phyloP scores from a whole-genome alignment of 2,113 vertebrate species.

The Dinomys branickii region DNA sequence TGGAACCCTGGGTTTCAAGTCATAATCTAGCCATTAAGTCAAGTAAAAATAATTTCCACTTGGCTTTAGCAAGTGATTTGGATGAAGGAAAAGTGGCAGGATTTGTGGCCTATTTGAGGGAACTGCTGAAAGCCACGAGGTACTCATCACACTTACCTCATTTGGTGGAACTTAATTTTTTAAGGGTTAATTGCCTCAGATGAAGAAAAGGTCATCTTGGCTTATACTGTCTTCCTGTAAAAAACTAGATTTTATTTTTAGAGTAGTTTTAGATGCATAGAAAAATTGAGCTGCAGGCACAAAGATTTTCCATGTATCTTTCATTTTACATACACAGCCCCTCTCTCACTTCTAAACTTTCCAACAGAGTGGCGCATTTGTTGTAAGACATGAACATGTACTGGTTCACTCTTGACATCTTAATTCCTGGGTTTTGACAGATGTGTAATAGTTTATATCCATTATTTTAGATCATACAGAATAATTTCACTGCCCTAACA shows the following conservation, averaged over 20 bases:
- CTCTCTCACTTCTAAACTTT: neutral
- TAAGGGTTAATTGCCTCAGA: neutral
- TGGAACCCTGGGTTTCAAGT: conserved; percentile 10
- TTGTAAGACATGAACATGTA: neutral
- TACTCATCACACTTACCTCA: neutral
- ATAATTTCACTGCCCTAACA: neutral
- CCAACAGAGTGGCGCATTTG: neutral
- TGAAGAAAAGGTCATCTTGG: neutral
- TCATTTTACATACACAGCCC: neutral
- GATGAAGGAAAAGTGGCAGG: neutral
- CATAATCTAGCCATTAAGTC: neutral
- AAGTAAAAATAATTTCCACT: neutral
- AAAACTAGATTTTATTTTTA: neutral
- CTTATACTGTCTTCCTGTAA: neutral
- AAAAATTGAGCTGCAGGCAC: neutral
- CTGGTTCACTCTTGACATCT: neutral
- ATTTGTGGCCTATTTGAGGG: neutral
- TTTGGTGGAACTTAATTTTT: neutral
- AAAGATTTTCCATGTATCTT: neutral
- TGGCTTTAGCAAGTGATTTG: neutral
- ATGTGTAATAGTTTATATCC: neutral
- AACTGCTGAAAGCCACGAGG: neutral
- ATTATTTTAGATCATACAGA: neutral
- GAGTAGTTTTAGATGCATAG: neutral
- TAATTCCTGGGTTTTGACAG: neutral